phyloP scores from a whole-genome alignment of 1,140 invertebrate species.

The Aphelenchoides fujianensis region DNA sequence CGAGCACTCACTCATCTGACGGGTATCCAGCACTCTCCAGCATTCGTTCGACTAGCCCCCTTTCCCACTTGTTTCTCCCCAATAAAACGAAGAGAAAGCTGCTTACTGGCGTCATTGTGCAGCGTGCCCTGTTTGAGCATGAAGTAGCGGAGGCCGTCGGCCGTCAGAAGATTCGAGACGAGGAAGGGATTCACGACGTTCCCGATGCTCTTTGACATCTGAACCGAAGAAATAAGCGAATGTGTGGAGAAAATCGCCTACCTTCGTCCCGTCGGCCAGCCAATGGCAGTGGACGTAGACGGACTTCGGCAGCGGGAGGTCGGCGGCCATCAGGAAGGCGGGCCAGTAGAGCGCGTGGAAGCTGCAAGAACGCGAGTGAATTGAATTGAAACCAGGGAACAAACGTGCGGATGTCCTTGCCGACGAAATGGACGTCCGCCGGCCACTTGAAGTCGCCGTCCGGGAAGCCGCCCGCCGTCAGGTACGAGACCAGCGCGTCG shows the following conservation, averaged over 20 bases:
- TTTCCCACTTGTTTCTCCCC: not conserved
- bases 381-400: slow-evolving; percentile 49
- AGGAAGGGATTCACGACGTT: slow-evolving; percentile 81
- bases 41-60: not conserved
- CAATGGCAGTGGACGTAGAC: slow-evolving; percentile 91
- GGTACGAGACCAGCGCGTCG: slow-evolving; percentile 91
- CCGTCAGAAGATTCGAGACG: slow-evolving; percentile 65
- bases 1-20: not conserved
- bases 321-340: slow-evolving; percentile 89
- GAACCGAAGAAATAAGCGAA: slow-evolving; percentile 30
- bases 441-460: slow-evolving; percentile 73
- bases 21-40: not conserved
- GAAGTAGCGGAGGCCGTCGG: slow-evolving; percentile 83
- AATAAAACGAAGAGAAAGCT: slow-evolving; percentile 27
- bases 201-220: slow-evolving; percentile 91
- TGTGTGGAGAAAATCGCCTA: slow-evolving; percentile 32
- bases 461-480: slow-evolving; percentile 81
- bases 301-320: slow-evolving; percentile 74
- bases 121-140: slow-evolving; percentile 82
- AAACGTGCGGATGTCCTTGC: slow-evolving; percentile 94
- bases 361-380: no score
- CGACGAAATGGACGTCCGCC: slow-evolving; percentile 81
- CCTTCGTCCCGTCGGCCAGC: slow-evolving; percentile 81
- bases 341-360: slow-evolving; percentile 99
- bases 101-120: slow-evolving; percentile 82